Conservation (phyloP, 2,797 vertebrate species). For the Molossus molossus region DNA sequence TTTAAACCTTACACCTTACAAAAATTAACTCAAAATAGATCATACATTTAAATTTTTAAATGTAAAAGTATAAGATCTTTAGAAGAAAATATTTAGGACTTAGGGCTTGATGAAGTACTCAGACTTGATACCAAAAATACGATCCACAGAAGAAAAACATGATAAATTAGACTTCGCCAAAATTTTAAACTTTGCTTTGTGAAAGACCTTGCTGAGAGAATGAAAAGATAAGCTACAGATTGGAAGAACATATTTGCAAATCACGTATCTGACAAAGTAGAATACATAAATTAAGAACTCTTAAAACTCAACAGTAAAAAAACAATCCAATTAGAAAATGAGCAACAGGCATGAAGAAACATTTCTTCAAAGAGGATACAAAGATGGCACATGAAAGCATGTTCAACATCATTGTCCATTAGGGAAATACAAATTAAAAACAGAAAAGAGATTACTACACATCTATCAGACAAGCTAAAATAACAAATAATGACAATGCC, state of each 20-base stretch:
- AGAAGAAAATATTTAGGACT: neutral
- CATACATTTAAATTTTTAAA: neutral
- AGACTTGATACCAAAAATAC: neutral
- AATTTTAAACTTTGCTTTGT: slow-evolving; percentile 43
- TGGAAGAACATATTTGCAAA: neutral
- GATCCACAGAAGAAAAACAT: neutral
- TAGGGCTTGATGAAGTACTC: slow-evolving; percentile 18
- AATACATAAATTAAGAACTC: slow-evolving; percentile 29
- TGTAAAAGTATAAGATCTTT: slow-evolving; percentile 10
- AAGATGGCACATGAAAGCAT: neutral
- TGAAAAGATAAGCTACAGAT: slow-evolving; percentile 37
- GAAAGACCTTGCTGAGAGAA: neutral
- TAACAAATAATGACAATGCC: slow-evolving; percentile 4
- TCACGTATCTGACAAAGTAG: neutral
- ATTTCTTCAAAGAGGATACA: neutral
- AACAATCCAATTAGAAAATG: slow-evolving; percentile 31
- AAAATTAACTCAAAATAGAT: slow-evolving; percentile 30
- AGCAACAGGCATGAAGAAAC: neutral
- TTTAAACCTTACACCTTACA: neutral
- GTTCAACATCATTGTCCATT: neutral
- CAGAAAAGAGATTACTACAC: neutral
- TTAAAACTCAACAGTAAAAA: slow-evolving; percentile 36
- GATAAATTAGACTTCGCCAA: slow-evolving; percentile 13
- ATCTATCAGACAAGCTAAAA: slow-evolving; percentile 49
- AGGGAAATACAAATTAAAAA: slow-evolving; percentile 42